Conservation (phyloP, 2,888 invertebrate genomes). For the Pandemis cinnamomeana region DNA sequence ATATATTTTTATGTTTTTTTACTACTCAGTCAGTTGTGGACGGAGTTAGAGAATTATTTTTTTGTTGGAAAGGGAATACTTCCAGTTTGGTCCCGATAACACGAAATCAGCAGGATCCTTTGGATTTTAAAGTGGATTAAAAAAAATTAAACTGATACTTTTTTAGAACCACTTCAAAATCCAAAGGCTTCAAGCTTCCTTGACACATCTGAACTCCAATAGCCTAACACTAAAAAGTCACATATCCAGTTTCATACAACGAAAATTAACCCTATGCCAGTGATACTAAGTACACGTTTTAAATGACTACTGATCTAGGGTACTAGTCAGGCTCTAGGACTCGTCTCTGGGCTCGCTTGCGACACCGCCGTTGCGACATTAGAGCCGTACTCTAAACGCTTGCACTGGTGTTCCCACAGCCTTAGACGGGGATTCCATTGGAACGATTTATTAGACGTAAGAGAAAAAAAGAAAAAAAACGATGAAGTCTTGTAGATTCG, state of each 20-base stretch:
- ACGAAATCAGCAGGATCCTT: no score
- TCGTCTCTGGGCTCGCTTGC: constrained; percentile 37
- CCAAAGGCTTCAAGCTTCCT: not conserved
- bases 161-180: not conserved
- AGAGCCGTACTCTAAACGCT: constrained; percentile 41
- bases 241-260: not conserved
- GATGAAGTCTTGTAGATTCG: no score
- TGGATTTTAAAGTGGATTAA: no score
- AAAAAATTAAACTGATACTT: not conserved
- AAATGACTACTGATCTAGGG: not conserved
- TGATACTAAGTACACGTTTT: not conserved
- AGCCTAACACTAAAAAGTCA: not conserved
- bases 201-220: constrained; percentile 9
- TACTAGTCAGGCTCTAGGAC: constrained; percentile 12
- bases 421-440: constrained; percentile 34
- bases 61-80: no score
- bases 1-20: no score
- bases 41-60: no score
- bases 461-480: not conserved
- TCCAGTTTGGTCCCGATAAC: no score
- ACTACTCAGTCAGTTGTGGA: no score
- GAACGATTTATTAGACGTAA: constrained; percentile 33
- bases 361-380: constrained; percentile 38
- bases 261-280: not conserved
- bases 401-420: constrained; percentile 40